Conservation (phyloP, 1,140 invertebrate genomes). For the Cepaea nemoralis region DNA sequence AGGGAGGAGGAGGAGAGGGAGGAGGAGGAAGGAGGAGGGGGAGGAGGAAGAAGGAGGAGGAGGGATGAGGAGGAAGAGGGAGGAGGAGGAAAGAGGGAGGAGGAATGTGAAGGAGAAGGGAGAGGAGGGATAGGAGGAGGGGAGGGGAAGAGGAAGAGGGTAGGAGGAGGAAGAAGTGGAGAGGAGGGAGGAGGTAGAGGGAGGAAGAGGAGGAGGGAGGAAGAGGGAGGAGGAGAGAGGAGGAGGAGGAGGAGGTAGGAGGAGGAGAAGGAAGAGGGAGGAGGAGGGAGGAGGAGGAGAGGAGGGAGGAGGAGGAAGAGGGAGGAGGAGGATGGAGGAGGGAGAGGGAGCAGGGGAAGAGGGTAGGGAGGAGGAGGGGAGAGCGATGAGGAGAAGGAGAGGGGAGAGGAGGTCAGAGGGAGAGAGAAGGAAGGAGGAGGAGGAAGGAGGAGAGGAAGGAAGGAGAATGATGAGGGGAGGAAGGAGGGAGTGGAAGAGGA, state of each 20-base stretch:
- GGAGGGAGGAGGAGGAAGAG: too few species aligned
- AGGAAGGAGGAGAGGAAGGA: not conserved
- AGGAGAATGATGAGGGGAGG: too few species aligned
- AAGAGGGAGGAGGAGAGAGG: constrained; percentile 12
- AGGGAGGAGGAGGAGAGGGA: not conserved
- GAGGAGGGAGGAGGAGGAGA: too few species aligned
- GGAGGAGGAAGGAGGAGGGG: not conserved
- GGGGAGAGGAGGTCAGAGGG: too few species aligned
- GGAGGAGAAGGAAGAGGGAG: too few species aligned
- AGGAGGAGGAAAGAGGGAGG: not conserved
- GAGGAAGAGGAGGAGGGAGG: not conserved
- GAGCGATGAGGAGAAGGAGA: not conserved
- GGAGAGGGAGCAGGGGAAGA: not conserved
- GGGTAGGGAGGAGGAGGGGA: not conserved
- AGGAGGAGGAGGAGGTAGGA: too few species aligned
- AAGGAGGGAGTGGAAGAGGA: too few species aligned
- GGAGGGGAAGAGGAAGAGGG: too few species aligned
- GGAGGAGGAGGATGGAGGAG: too few species aligned
- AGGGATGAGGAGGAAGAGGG: not conserved
- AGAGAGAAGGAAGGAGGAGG: not conserved
- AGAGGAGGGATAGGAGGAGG: not conserved
- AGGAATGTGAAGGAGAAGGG: too few species aligned
- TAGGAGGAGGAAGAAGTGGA: too few species aligned
- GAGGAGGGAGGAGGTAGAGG: not conserved
- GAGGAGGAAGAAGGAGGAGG: too few species aligned